phyloP scores from a whole-genome alignment of 1,140 invertebrate genomes.

The Nasonia longicornis region DNA sequence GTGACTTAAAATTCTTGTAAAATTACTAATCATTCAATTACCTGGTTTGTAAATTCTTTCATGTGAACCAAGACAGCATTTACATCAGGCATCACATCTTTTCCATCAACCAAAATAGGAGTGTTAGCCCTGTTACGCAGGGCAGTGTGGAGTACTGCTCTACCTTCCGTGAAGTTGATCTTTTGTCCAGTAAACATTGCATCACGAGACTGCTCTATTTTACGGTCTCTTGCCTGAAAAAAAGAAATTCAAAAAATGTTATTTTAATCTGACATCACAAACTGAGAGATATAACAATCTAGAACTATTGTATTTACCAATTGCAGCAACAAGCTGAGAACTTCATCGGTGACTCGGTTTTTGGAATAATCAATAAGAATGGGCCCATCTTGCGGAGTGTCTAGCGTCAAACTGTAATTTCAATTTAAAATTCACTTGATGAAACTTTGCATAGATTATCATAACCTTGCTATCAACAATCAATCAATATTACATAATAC shows the following conservation, averaged over 20 bases:
- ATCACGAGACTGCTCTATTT: constrained; percentile 87
- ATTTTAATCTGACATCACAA: constrained; percentile 13
- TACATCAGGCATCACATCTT: constrained; percentile 95
- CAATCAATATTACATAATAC: constrained; percentile 23
- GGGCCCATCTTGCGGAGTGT: constrained; percentile 85
- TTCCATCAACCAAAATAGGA: constrained; percentile 86
- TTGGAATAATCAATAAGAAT: constrained; percentile 97
- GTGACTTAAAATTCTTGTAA: constrained; percentile 37
- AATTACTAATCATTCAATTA: constrained; percentile 58
- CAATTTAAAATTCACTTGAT: constrained; percentile 7
- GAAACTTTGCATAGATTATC: neutral
- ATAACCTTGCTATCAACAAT: neutral
- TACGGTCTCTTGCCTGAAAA: constrained; percentile 80
- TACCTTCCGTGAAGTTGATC: constrained; percentile 98
- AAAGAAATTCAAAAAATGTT: constrained; percentile 45
- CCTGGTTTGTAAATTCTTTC: constrained; percentile 89
- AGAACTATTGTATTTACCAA: constrained; percentile 72
- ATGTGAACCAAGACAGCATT: constrained; percentile 94
- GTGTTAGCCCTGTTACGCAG: constrained; percentile 87
- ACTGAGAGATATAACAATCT: neutral
- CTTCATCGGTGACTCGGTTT: constrained; percentile 88
- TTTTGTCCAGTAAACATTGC: constrained; percentile 95
- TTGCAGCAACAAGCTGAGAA: constrained; percentile 81
- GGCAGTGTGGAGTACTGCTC: constrained; percentile 95
- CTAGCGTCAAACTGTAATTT: constrained; percentile 69